Base-by-base conservation (phyloP, 2,888 invertebrate genomes). In the Drosophila setosimentum region DNA sequence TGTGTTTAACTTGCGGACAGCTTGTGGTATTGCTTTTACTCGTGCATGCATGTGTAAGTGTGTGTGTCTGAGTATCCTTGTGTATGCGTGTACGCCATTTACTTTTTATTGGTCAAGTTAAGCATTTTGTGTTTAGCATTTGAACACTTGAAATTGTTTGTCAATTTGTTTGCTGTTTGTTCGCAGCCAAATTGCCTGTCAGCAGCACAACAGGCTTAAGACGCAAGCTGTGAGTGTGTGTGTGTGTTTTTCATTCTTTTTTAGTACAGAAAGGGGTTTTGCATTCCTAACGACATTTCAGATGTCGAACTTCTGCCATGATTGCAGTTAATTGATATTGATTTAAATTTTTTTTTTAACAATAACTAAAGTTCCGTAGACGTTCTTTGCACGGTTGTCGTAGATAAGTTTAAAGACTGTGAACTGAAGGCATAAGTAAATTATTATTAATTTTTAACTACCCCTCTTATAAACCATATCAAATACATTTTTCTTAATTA, bases 31-130 rank as follows among this genome's bases (percentile, higher is more conserved):
- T 68, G 50, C 11, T 33, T 67, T 42, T 27, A 18, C 42, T 37
- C 30, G 37, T 58, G 27, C 49, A 27, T 37, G 27, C 21, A 13
- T 45, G 42, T 57, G 21, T 54, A 27, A 32, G 32, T 33, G 45
- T 59, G 57, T 61, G 55, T 57, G 60, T 63, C 33, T 66, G 57
- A 35, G 48, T 64, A 37, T 24, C 55, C 48, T 49, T 70, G 51
- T 57, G 58, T 64, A 51, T 75, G 73, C 50, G 69, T 82, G 71
- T 70, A 55, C 60, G 67, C 63, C 80, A 73, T 82, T 82, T 80
- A 79, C 73, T 83, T 84, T 83, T 84, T 84, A 75, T 79, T 84
- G 76, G 81, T 69, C 71, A 80, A 75, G 76, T 78, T 78, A 80
- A 82, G 76, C 76, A 72, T 76, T 80, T 74, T 70, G 71, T 77